These are phyloP conservation scores for Conomelus anceps DNA, from an alignment of 2,888 invertebrate species.

Conservation along the genomic window DNA sequence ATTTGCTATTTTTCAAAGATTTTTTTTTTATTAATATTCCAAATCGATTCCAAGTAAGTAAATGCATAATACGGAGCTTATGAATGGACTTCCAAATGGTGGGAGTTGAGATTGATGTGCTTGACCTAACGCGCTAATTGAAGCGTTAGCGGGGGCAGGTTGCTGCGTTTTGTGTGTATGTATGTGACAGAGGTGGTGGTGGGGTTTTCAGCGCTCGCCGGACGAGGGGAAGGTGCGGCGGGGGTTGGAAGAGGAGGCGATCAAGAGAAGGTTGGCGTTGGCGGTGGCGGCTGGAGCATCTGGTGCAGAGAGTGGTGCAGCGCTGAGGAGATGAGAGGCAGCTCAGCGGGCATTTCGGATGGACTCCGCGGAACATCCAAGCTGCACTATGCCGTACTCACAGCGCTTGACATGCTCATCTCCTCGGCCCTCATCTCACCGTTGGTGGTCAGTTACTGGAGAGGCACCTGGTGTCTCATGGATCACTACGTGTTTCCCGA, in stretches of 20 bases:
- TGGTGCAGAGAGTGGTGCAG: background rate
- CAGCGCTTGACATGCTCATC: conserved; percentile 62
- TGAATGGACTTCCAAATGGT: too few relatives aligned
- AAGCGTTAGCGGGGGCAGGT: background rate
- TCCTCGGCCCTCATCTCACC: conserved; percentile 69
- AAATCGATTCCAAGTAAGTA: too few relatives aligned
- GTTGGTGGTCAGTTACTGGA: conserved; percentile 78
- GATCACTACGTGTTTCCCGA: conserved; percentile 63
- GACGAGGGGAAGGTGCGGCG: background rate
- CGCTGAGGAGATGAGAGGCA: conserved; percentile 50
- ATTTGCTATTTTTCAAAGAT: too few relatives aligned
- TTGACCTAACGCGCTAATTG: background rate
- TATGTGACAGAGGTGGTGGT: background rate
- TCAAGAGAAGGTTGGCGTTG: conserved; percentile 1
- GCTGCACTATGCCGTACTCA: conserved; percentile 51
- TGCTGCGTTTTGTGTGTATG: background rate
- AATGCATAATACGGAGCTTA: too few relatives aligned
- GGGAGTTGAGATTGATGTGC: background rate
- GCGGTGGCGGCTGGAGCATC: conserved; percentile 7
- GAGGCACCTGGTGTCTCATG: conserved; percentile 77
- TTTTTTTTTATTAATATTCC: too few relatives aligned
- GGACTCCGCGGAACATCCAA: conserved; percentile 51
- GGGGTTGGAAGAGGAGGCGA: background rate
- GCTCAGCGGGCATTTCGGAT: conserved; percentile 59
- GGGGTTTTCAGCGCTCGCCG: background rate